These are phyloP conservation scores for Plusia festucae DNA, from an alignment of 2,888 invertebrate species.

Conservation along the genomic window DNA sequence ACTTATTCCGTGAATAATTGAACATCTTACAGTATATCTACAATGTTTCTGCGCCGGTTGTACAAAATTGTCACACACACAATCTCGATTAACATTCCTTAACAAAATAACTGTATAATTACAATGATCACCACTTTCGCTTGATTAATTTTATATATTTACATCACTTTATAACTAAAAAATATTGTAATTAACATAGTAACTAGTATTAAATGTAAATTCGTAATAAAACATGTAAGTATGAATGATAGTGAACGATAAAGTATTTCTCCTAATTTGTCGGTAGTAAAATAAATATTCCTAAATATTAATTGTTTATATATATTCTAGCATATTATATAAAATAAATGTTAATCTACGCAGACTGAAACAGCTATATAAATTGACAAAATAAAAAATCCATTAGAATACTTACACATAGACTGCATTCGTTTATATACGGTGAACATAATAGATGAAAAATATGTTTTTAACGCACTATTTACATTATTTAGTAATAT, in stretches of 20 bases:
- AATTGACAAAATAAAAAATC: slow-evolving; percentile 81
- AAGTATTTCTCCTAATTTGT: slow-evolving; percentile 57
- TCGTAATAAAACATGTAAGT: slow-evolving; percentile 74
- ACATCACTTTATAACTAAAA: slow-evolving; percentile 62
- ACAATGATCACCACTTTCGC: slow-evolving; percentile 63
- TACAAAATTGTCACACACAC: slow-evolving; percentile 60
- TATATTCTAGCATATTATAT: slow-evolving; percentile 60
- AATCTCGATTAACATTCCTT: slow-evolving; percentile 63
- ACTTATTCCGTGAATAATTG: slow-evolving; percentile 29
- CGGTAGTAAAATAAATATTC: slow-evolving; percentile 68
- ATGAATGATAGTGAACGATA: slow-evolving; percentile 61
- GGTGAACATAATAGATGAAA: slow-evolving; percentile 77
- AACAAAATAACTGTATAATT: slow-evolving; percentile 65
- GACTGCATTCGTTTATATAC: slow-evolving; percentile 74
- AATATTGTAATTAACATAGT: slow-evolving; percentile 64
- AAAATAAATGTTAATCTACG: slow-evolving; percentile 77
- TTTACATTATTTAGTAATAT: slow-evolving; percentile 89
- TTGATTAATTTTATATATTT: slow-evolving; percentile 63
- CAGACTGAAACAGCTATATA: slow-evolving; percentile 78
- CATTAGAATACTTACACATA: slow-evolving; percentile 73
- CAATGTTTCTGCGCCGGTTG: slow-evolving; percentile 60
- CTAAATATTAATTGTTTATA: slow-evolving; percentile 57
- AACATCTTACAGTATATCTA: slow-evolving; percentile 57
- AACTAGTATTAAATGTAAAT: slow-evolving; percentile 73
- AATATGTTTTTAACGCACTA: slow-evolving; percentile 78